Percentiles rank a stretch among this genome's conserved stretches.
Evolutionary conservation across 2,888 invertebrate genomes (phyloP).

Genomic region (Mactromeris polynyma): DNA sequence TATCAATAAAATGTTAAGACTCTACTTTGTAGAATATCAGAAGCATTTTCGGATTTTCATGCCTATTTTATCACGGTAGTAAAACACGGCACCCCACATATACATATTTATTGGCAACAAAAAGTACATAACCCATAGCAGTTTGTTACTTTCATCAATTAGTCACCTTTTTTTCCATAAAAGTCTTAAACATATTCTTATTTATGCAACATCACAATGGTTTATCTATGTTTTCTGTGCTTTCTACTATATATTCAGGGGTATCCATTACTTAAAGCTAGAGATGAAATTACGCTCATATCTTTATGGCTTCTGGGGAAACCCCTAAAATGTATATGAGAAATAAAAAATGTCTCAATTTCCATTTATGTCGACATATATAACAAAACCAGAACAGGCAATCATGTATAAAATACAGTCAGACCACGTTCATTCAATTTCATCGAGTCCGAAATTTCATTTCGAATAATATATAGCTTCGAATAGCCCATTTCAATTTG

Average conservation of each 20-base stretch:
- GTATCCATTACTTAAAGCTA: neutral
- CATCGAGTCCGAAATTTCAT: too few relatives aligned
- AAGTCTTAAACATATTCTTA: neutral
- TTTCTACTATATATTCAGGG: neutral
- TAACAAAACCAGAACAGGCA: too few relatives aligned
- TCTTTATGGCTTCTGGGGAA: neutral
- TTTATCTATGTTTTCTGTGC: neutral
- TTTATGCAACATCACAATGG: neutral
- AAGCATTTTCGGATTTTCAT: slow-evolving; percentile 4
- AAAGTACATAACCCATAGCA: neutral
- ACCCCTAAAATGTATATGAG: neutral
- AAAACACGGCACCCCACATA: neutral
- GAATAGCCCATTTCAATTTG: too few relatives aligned
- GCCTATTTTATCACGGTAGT: slow-evolving; percentile 6
- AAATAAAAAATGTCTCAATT: neutral
- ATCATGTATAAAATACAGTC: too few relatives aligned
- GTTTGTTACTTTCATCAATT: neutral
- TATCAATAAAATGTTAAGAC: neutral
- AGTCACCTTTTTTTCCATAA: neutral
- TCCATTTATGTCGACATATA: neutral
- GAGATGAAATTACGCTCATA: neutral
- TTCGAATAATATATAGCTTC: too few relatives aligned
- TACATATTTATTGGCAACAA: slow-evolving; percentile 12
- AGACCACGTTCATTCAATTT: too few relatives aligned
- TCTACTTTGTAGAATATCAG: neutral